phyloP scores from a whole-genome alignment of 2,113 vertebrate genomes.

The Macaca nemestrina region DNA sequence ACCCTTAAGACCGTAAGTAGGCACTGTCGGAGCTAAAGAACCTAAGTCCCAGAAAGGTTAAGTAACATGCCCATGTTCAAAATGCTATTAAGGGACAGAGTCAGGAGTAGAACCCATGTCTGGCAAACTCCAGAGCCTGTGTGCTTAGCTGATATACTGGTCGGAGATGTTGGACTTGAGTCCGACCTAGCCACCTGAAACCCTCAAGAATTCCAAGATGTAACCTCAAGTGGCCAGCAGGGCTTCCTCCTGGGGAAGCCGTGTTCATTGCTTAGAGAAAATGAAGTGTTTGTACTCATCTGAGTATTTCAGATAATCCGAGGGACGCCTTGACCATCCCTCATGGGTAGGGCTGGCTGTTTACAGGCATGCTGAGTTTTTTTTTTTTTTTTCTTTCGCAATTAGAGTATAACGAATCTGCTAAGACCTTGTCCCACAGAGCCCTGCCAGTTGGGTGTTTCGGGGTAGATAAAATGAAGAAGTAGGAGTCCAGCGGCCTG shows the following conservation, averaged over 20 bases:
- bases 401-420: conserved; percentile 77
- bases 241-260: conserved; percentile 54
- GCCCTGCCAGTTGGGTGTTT: conserved; percentile 62
- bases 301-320: conserved; percentile 58
- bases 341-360: conserved; percentile 63
- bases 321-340: conserved; percentile 41
- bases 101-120: neutral
- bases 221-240: conserved; percentile 44
- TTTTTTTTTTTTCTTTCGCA: neutral
- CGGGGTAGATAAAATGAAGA: conserved; percentile 64
- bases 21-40: neutral
- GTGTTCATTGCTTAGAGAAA: conserved; percentile 56
- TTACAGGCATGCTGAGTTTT: conserved; percentile 60
- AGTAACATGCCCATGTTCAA: neutral
- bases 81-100: neutral
- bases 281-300: conserved; percentile 63
- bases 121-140: neutral
- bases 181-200: conserved; percentile 14
- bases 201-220: conserved; percentile 56
- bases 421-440: conserved; percentile 55
- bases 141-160: neutral
- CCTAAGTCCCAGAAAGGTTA: neutral
- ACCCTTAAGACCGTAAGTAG: neutral
- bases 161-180: neutral
- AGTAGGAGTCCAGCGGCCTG: conserved; percentile 63